phyloP scores from a whole-genome alignment of 2,888 invertebrate species.

The Epinotia nisella region DNA sequence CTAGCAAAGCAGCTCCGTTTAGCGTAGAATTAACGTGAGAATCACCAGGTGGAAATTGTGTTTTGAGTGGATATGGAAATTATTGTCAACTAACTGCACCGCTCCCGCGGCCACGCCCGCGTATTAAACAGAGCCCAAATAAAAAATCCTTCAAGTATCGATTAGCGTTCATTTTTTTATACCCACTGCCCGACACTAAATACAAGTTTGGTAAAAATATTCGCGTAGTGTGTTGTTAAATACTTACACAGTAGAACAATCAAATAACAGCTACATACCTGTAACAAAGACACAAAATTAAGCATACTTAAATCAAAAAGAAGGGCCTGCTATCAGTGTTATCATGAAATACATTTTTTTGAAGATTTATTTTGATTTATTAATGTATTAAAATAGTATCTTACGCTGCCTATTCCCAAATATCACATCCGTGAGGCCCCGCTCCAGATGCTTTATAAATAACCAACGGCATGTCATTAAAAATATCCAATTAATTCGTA shows the following conservation, averaged over 20 bases:
- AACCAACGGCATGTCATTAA: conserved; percentile 47
- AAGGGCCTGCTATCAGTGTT: neutral
- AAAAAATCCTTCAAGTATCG: neutral
- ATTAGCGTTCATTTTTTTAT: neutral
- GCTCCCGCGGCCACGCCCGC: too few relatives aligned
- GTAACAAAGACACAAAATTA: conserved; percentile 33
- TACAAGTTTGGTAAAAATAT: neutral
- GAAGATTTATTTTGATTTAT: conserved; percentile 20
- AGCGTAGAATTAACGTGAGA: neutral
- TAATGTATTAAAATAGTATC: conserved; percentile 43
- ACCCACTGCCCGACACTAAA: neutral
- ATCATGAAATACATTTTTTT: conserved; percentile 15
- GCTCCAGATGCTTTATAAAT: conserved; percentile 48
- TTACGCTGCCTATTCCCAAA: conserved; percentile 44
- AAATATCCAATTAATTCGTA: conserved; percentile 49
- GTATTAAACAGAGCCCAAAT: neutral
- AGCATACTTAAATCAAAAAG: neutral
- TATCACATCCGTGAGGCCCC: conserved; percentile 48
- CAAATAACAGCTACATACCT: conserved; percentile 36
- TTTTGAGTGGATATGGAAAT: neutral
- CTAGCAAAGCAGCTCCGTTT: conserved; percentile 19
- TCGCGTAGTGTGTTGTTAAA: neutral
- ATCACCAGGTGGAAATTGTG: neutral
- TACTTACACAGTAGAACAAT: neutral
- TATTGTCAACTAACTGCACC: too few relatives aligned